Evolutionary conservation across 2,113 vertebrate genomes (phyloP).

Genomic region (Thalassoma bifasciatum): DNA sequence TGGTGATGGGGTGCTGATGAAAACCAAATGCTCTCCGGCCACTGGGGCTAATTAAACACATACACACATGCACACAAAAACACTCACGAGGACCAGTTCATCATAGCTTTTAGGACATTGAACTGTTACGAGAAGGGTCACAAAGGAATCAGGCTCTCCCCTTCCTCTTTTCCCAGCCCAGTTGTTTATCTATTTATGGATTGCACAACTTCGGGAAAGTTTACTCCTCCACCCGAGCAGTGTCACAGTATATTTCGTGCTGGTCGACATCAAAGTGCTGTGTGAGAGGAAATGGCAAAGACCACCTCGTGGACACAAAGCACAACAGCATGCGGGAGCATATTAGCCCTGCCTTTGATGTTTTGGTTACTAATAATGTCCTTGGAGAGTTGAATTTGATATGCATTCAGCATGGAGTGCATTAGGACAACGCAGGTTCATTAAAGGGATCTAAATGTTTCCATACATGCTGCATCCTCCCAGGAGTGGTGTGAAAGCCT

Average conservation of each 20-base stretch:
- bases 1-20: constrained; percentile 76
- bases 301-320: constrained; percentile 78
- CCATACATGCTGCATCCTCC: constrained; percentile 70
- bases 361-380: constrained; percentile 73
- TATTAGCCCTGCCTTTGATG: constrained; percentile 78
- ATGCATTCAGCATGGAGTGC: constrained; percentile 73
- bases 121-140: constrained; percentile 79
- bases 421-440: constrained; percentile 75
- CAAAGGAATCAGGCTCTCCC: constrained; percentile 50
- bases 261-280: constrained; percentile 78
- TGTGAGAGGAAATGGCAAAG: constrained; percentile 74
- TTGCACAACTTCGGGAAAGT: constrained; percentile 82
- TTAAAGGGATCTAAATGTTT: constrained; percentile 79
- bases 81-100: constrained; percentile 45
- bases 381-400: constrained; percentile 77
- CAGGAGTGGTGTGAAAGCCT: constrained; percentile 55
- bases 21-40: constrained; percentile 81
- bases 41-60: constrained; percentile 79
- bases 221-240: constrained; percentile 51
- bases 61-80: constrained; percentile 31
- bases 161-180: constrained; percentile 40
- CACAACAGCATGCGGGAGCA: constrained; percentile 72
- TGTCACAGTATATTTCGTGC: constrained; percentile 76
- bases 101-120: constrained; percentile 68
- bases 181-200: constrained; percentile 80